phyloP scores from a whole-genome alignment of 1,140 invertebrate genomes.

The Epicauta chinensis region DNA sequence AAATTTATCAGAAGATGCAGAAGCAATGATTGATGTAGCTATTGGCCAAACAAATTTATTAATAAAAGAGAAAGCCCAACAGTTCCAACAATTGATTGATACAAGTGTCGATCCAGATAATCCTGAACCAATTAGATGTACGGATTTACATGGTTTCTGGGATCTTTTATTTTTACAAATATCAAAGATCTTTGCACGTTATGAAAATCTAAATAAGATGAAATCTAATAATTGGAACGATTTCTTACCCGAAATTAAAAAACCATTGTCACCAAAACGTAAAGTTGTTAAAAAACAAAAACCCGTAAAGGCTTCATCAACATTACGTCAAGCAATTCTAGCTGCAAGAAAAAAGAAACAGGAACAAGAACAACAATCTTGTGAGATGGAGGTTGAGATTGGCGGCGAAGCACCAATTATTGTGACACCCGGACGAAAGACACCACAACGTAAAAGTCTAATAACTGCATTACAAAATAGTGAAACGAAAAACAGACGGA shows the following conservation, averaged over 20 bases:
- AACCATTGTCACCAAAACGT: slow-evolving; percentile 8
- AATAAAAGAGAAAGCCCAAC: slow-evolving; percentile 59
- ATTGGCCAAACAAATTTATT: slow-evolving; percentile 63
- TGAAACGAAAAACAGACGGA: not conserved
- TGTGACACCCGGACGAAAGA: not conserved
- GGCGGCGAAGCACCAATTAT: not conserved
- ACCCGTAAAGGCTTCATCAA: slow-evolving; percentile 11
- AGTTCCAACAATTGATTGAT: slow-evolving; percentile 57
- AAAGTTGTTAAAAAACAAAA: slow-evolving; percentile 10
- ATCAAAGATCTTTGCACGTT: slow-evolving; percentile 49
- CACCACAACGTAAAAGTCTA: not conserved
- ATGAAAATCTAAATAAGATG: slow-evolving; percentile 46
- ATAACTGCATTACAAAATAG: not conserved
- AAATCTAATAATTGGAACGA: slow-evolving; percentile 50
- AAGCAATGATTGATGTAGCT: slow-evolving; percentile 57
- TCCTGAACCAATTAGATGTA: slow-evolving; percentile 49
- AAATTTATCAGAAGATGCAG: slow-evolving; percentile 43
- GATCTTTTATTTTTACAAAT: slow-evolving; percentile 63
- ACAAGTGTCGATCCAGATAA: slow-evolving; percentile 55
- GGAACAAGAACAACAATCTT: slow-evolving; percentile 3
- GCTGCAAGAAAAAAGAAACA: slow-evolving; percentile 22
- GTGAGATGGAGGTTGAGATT: not conserved
- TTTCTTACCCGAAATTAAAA: slow-evolving; percentile 28
- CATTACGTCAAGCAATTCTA: slow-evolving; percentile 24
- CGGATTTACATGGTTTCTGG: slow-evolving; percentile 72